A percentile compares a stretch with the other conserved stretches of the same genome.
Conservation (phyloP, 2,113 vertebrate genomes). For the Nannobrachium achirus region DNA sequence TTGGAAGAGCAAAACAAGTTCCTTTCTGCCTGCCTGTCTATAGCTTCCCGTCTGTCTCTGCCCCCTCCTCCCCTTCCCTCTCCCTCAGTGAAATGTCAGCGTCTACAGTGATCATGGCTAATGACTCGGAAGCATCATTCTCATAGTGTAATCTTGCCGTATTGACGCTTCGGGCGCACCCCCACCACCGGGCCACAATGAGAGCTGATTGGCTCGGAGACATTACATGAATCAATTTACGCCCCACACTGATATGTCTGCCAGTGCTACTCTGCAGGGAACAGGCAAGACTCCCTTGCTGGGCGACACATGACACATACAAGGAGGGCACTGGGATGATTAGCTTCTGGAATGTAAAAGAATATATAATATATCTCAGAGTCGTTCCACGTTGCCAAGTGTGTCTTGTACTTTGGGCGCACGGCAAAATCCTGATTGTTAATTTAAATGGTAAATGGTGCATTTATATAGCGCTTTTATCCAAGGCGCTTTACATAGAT, state of each 20-base stretch:
- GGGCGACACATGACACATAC: neutral
- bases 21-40: neutral
- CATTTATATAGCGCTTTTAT: no score
- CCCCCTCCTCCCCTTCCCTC: no score
- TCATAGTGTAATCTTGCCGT: constrained; percentile 18
- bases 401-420: no score
- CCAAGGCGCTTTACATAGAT: no score
- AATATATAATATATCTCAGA: no score
- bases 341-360: neutral
- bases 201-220: constrained; percentile 25
- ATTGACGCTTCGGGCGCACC: constrained; percentile 21
- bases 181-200: constrained; percentile 12
- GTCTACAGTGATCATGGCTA: neutral
- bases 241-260: neutral
- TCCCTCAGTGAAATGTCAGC: constrained; percentile 8
- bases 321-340: neutral
- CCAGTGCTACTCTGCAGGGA: neutral
- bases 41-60: neutral
- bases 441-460: no score
- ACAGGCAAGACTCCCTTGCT: neutral
- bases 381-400: no score
- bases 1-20: no score
- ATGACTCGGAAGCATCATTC: neutral
- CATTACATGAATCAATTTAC: constrained; percentile 25
- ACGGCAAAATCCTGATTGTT: no score